phyloP scores from a whole-genome alignment of 2,888 invertebrate species.

The Spodoptera littoralis region DNA sequence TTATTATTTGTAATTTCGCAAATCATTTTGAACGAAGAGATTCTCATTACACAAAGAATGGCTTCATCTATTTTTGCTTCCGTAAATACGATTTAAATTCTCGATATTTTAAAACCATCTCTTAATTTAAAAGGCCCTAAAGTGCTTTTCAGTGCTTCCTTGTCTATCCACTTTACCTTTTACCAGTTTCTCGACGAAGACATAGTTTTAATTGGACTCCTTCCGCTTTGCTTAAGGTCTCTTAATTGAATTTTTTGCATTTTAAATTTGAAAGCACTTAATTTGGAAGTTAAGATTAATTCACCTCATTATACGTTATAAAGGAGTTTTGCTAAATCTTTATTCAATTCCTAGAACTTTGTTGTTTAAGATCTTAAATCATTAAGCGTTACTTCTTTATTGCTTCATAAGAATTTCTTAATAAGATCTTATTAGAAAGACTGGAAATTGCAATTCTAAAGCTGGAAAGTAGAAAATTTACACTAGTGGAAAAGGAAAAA shows the following conservation, averaged over 20 bases:
- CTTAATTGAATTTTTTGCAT: slow-evolving; percentile 77
- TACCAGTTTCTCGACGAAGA: slow-evolving; percentile 69
- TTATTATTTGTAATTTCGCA: slow-evolving; percentile 41
- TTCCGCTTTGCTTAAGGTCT: slow-evolving; percentile 75
- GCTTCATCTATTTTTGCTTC: slow-evolving; percentile 50
- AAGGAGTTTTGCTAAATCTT: slow-evolving; percentile 47
- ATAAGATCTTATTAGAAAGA: no score
- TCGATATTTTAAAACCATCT: slow-evolving; percentile 64
- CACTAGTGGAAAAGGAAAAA: slow-evolving; percentile 3
- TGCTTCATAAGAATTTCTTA: no score
- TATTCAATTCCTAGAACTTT: slow-evolving; percentile 36
- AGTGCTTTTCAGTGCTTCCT: slow-evolving; percentile 72
- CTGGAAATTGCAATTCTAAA: neutral
- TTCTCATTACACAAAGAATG: slow-evolving; percentile 58
- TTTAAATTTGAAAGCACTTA: slow-evolving; percentile 69
- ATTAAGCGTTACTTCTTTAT: neutral
- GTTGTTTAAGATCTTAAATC: neutral
- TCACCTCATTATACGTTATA: slow-evolving; percentile 61
- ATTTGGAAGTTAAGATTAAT: slow-evolving; percentile 66
- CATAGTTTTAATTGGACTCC: slow-evolving; percentile 83
- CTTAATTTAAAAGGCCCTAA: slow-evolving; percentile 73
- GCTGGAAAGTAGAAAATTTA: neutral
- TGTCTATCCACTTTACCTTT: slow-evolving; percentile 74
- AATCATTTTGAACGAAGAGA: slow-evolving; percentile 39
- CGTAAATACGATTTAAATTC: slow-evolving; percentile 63